Percentiles rank a stretch among this genome's conserved stretches.
Conservation (phyloP, 2,797 vertebrate genomes). For the Lagocephalus sceleratus region DNA sequence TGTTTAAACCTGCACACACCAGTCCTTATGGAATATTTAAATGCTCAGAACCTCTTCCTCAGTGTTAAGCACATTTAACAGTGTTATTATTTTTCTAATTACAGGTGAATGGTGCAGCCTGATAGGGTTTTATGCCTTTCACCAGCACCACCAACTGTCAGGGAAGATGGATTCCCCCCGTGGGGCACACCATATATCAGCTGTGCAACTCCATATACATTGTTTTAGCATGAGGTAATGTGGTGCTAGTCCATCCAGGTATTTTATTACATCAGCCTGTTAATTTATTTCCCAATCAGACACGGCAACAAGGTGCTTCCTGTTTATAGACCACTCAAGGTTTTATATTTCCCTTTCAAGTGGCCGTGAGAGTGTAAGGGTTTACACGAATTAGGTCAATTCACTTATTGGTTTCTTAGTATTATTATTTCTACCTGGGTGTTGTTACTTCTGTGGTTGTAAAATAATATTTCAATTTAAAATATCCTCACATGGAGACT, state of each 20-base stretch:
- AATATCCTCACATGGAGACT: too few species aligned
- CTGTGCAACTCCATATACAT: conserved; percentile 51
- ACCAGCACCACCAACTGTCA: conserved; percentile 49
- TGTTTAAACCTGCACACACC: neutral
- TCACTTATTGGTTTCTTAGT: neutral
- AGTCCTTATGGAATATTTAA: neutral
- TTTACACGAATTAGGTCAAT: conserved; percentile 11
- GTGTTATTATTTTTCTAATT: conserved; percentile 69
- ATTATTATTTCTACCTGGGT: too few species aligned
- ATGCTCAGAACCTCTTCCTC: conserved; percentile 8
- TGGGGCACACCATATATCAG: conserved; percentile 57
- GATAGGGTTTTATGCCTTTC: conserved; percentile 66
- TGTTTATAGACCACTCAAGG: conserved; percentile 28
- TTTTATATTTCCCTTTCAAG: conserved; percentile 27
- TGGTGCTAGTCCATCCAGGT: conserved; percentile 49
- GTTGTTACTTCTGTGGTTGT: too few species aligned
- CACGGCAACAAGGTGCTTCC: conserved; percentile 27
- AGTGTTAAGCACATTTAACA: conserved; percentile 42
- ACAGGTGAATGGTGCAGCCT: conserved; percentile 65
- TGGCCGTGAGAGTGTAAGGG: conserved; percentile 1
- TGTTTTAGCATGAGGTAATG: conserved; percentile 65
- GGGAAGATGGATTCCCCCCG: conserved; percentile 55
- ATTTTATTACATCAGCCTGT: conserved; percentile 38
- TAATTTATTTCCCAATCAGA: conserved; percentile 49
- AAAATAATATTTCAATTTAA: too few species aligned